phyloP scores from a whole-genome alignment of 2,888 invertebrate genomes.

The Amblyteles armatorius region DNA sequence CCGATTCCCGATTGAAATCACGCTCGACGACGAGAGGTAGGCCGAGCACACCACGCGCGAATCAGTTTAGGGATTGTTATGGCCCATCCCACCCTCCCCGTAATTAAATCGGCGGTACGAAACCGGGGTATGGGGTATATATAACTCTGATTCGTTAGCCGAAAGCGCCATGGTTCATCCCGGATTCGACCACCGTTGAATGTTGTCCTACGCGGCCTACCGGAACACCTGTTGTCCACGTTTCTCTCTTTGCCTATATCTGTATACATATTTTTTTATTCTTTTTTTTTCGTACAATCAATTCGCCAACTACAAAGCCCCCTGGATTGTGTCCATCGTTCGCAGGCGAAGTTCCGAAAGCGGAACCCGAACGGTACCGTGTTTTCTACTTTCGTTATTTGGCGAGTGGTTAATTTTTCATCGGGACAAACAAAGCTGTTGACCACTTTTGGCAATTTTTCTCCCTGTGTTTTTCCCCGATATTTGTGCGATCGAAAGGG shows the following conservation, averaged over 20 bases:
- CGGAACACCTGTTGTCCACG: slow-evolving; percentile 64
- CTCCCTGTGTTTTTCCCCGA: not conserved
- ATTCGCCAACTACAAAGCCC: slow-evolving; percentile 33
- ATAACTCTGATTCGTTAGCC: slow-evolving; percentile 61
- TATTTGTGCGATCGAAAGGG: not conserved
- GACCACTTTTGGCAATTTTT: not conserved
- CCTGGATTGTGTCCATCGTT: slow-evolving; percentile 4
- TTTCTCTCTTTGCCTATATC: slow-evolving; percentile 17
- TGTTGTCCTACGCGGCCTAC: slow-evolving; percentile 52
- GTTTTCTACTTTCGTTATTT: not conserved
- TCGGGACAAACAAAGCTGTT: not conserved
- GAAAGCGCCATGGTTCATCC: slow-evolving; percentile 37
- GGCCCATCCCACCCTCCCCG: slow-evolving; percentile 26
- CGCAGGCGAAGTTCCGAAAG: slow-evolving; percentile 32
- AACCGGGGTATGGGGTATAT: not conserved
- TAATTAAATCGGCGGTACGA: slow-evolving; percentile 61
- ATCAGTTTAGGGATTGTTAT: slow-evolving; percentile 69
- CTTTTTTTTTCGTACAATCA: slow-evolving; percentile 21
- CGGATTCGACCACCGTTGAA: slow-evolving; percentile 23
- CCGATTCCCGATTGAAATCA: slow-evolving; percentile 65
- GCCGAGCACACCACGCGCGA: slow-evolving; percentile 51
- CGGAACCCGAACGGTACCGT: slow-evolving; percentile 26
- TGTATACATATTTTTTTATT: not conserved
- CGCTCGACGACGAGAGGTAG: slow-evolving; percentile 47
- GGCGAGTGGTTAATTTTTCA: not conserved